Base-by-base conservation (phyloP, 2,888 invertebrate species). In the Macrosiphum euphorbiae region DNA sequence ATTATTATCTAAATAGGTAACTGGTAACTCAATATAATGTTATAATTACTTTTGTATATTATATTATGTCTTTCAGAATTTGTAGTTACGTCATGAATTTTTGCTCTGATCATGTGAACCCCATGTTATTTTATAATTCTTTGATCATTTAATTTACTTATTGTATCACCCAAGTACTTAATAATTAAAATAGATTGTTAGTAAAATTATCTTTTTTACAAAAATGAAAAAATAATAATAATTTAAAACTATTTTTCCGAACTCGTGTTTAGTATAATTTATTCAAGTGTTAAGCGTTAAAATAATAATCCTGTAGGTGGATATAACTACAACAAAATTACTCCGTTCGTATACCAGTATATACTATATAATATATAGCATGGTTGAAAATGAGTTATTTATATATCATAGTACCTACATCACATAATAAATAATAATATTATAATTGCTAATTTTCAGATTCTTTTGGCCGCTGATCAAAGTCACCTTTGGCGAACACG, bases 401-500 rank as follows among this genome's bases (percentile, higher is more conserved):
- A 47, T 52, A 52, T 52, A 52, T n/a, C n/a, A n/a, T 52, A 52
- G 52, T 47, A 44, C 50, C 50, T 50, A 52, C 52, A 52, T 52
- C 16, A 20, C 20, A 52, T 52, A 20, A 52, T 55, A 55, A 24
- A 52, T 52, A 16, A 52, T 55, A 55, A 24, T 55, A 55, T 67
- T 67, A 5, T 35, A 35, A 67, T 35, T 67, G 95, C 95, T 95
- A 95, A 95, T 94, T 96, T 97, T 95, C 96, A 98, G 98, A 95
- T 98, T 98, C 96, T 98, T 98, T 98, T 98, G 98, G 98, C 98
- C 98, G 96, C 98, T 98, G 98, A 98, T 98, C 96, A 98, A 98
- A 96, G 98, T 98, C 95, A 98, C 98, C 28, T 98, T 98, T 95
- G 98, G 98, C 0, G 98, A 98, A 96, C 98, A 98, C 96, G 97